Percentiles rank a stretch among this genome's conserved stretches.
Conservation (phyloP, 53 echinoderm and acorn worm species). For the Echinometra lucunter region DNA sequence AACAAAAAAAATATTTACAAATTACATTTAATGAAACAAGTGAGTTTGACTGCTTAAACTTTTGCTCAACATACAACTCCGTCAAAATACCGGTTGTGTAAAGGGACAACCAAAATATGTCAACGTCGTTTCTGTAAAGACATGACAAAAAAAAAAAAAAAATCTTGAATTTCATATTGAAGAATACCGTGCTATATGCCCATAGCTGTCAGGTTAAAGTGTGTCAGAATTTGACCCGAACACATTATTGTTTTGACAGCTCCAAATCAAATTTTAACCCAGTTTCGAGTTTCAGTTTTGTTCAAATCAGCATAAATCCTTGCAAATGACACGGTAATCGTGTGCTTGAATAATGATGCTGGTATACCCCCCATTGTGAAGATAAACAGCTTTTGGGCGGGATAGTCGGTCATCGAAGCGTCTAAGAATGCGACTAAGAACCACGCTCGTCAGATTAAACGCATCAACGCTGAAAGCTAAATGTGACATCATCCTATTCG, state of each 20-base stretch:
- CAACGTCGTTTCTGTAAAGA: too few relatives aligned
- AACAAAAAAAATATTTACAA: too few relatives aligned
- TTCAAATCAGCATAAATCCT: constrained; percentile 8
- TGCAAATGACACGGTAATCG: constrained; percentile 1
- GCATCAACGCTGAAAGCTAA: constrained; percentile 23
- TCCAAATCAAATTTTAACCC: constrained; percentile 18
- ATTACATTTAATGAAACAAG: too few relatives aligned
- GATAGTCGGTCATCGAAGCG: not conserved
- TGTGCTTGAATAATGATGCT: not conserved
- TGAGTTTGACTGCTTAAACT: too few relatives aligned
- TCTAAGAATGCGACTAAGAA: not conserved
- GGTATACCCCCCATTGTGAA: constrained; percentile 9
- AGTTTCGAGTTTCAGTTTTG: constrained; percentile 11
- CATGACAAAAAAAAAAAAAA: not conserved
- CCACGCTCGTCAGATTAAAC: not conserved
- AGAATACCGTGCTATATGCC: not conserved
- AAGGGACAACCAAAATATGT: too few relatives aligned
- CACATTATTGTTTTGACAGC: constrained; percentile 21
- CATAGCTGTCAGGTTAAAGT: not conserved
- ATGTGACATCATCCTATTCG: not conserved
- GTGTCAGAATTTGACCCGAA: constrained; percentile 9
- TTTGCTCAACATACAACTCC: too few relatives aligned
- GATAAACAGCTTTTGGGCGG: not conserved
- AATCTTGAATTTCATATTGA: not conserved
- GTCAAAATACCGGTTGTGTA: too few relatives aligned